These are phyloP conservation scores for Leptinotarsa defecta DNA, from an alignment of 1,140 invertebrate genomes.

Conservation along the genomic window DNA sequence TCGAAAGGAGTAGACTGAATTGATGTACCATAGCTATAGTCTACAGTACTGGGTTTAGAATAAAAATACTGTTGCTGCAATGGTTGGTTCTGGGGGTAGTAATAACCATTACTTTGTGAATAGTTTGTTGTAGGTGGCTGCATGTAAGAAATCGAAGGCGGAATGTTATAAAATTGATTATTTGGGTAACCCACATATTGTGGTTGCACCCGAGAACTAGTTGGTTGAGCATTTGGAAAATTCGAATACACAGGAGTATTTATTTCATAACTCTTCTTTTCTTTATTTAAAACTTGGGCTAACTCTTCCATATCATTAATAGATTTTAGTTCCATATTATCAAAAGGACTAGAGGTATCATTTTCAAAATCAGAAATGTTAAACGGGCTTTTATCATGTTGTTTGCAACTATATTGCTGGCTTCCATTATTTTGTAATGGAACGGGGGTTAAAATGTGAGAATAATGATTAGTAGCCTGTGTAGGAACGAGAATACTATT, in stretches of 20 bases:
- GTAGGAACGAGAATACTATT: conserved; percentile 46
- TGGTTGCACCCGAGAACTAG: conserved; percentile 1
- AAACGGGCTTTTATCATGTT: conserved; percentile 48
- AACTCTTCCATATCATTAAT: conserved; percentile 88
- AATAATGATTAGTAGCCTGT: conserved; percentile 37
- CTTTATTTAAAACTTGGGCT: conserved; percentile 68
- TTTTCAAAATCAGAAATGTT: conserved; percentile 77
- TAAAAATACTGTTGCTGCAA: conserved; percentile 19
- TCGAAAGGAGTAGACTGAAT: conserved; percentile 13
- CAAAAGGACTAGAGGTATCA: conserved; percentile 87
- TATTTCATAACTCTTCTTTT: conserved; percentile 28
- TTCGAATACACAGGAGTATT: conserved; percentile 16
- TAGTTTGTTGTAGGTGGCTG: conserved; percentile 57
- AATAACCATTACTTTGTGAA: conserved; percentile 35
- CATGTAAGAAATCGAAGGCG: conserved; percentile 52
- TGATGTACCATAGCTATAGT: conserved; percentile 9
- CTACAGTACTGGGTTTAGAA: conserved; percentile 26
- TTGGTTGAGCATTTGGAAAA: background rate
- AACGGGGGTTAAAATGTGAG: conserved; percentile 50
- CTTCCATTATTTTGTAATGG: conserved; percentile 36
- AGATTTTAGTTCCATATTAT: conserved; percentile 87
- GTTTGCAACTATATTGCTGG: conserved; percentile 33
- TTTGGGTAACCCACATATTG: conserved; percentile 20
- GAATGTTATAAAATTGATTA: conserved; percentile 25
- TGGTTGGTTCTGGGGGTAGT: conserved; percentile 29